Evolutionary conservation across 2,888 invertebrate species (phyloP), one percentile per base, ranked within the genome.

Genomic region (Brachyptera risi): DNA sequence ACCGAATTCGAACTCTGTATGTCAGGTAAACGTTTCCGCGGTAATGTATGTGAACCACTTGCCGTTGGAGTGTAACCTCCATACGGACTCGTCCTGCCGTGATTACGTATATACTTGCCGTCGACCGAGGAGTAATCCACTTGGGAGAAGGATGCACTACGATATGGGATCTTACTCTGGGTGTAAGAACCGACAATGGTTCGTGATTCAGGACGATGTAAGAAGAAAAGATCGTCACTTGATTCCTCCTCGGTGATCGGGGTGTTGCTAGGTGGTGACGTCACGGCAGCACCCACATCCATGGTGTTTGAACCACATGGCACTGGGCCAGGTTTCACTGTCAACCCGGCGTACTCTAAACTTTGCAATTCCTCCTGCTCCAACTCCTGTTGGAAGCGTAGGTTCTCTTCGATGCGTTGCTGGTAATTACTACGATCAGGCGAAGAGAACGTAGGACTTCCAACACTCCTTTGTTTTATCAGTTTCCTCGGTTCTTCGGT

Each of bases 111-210:
- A 69, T 83, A 83, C 68, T 83, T 83, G 47, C 80, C 79, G 65
- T 85, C 84, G 58, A 83, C 83, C 0, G 84, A 79, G 9, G 78
- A 79, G 69, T 86, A 88, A 73, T 92, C 92, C 64, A 90, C 90
- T 75, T 92, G 91, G 0, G 92, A 91, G 71, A 93, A 92, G 5
- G 92, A 92, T 4, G 91, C 90, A 71, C 91, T 91, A 38, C 92
- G 83, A 72, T 86, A 87, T 1, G 91, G 90, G 68, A 87, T 84
- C 63, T 83, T 81, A 70, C 84, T 81, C 70, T 84, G 83, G 15
- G 82, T 79, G 70, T 83, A 83, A 0, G 84, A 81, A 26, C 83
- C 83, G 50, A 83, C 78, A 24, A 83, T 79, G 1, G 82, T 80
- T 61, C 83, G 78, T 3, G 83, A 80, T 69, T 85, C 83, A 56